These are phyloP conservation scores for Cheirogaleus major DNA, from an alignment of 2,797 vertebrate species.

Conservation along the genomic window DNA sequence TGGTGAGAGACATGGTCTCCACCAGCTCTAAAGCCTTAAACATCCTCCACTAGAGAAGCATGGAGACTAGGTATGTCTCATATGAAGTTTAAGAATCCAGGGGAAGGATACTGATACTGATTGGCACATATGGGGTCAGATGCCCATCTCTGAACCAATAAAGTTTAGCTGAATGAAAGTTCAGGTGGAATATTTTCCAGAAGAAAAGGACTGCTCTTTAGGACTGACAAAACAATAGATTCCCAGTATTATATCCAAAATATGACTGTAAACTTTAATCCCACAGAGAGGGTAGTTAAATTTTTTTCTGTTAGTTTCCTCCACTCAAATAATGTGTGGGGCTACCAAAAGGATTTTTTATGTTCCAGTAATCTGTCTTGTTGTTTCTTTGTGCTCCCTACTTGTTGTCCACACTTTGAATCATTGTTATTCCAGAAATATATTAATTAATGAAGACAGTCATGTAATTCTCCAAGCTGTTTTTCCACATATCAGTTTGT, in stretches of 20 bases:
- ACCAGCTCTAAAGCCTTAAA: background rate
- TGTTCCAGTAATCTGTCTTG: background rate
- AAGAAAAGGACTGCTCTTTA: background rate
- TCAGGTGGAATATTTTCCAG: conserved; percentile 12
- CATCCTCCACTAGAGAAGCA: background rate
- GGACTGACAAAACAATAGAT: background rate
- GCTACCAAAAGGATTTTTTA: background rate
- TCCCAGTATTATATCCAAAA: background rate
- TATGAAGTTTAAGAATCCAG: background rate
- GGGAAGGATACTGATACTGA: background rate
- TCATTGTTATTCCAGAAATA: background rate
- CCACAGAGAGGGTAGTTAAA: background rate
- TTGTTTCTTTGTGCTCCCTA: background rate
- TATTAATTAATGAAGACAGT: background rate
- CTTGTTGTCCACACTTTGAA: background rate
- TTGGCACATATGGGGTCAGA: background rate
- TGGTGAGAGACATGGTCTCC: background rate
- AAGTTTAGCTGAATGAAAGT: background rate
- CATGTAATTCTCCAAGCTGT: background rate
- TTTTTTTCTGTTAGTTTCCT: background rate
- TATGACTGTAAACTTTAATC: background rate
- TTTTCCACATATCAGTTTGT: background rate
- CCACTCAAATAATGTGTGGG: background rate
- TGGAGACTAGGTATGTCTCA: background rate
- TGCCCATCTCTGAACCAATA: background rate